phyloP scores from a whole-genome alignment of 2,888 invertebrate genomes.

The Cheilosia vulpina region DNA sequence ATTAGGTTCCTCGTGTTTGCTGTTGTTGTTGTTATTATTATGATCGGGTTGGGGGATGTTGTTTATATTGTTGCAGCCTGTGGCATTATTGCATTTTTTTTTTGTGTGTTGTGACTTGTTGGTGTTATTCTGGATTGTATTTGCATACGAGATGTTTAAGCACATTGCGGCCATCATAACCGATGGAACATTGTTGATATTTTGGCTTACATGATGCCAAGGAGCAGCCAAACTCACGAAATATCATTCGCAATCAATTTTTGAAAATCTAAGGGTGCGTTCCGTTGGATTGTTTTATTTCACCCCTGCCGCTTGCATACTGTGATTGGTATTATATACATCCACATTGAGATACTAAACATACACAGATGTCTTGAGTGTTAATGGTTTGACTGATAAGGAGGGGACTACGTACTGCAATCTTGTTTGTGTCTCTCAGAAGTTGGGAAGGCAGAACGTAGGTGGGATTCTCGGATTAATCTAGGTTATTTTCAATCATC shows the following conservation, averaged over 20 bases:
- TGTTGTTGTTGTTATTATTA: constrained; percentile 62
- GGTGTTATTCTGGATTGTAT: constrained; percentile 39
- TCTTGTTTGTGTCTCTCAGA: no score
- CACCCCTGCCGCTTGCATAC: background rate
- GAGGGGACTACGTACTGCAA: background rate
- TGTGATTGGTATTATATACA: background rate
- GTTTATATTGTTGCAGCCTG: constrained; percentile 71
- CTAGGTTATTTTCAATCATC: no score
- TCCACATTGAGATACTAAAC: background rate
- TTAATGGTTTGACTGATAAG: background rate
- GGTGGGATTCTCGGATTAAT: no score
- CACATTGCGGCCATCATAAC: constrained; percentile 59
- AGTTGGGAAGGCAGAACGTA: no score
- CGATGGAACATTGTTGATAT: constrained; percentile 70
- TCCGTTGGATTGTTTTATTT: background rate
- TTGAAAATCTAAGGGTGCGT: constrained; percentile 13
- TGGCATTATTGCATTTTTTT: constrained; percentile 57
- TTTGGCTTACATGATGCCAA: constrained; percentile 51
- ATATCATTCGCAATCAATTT: constrained; percentile 64
- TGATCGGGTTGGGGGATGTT: constrained; percentile 36
- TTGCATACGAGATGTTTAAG: constrained; percentile 59
- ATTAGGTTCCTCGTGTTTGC: background rate
- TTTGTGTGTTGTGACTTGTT: constrained; percentile 31
- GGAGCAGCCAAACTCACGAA: constrained; percentile 36
- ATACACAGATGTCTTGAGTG: background rate